Percentiles rank a stretch among this genome's conserved stretches.
These are phyloP conservation scores for Erebia aethiops DNA, from an alignment of 2,888 invertebrate species.

Conservation along the genomic window DNA sequence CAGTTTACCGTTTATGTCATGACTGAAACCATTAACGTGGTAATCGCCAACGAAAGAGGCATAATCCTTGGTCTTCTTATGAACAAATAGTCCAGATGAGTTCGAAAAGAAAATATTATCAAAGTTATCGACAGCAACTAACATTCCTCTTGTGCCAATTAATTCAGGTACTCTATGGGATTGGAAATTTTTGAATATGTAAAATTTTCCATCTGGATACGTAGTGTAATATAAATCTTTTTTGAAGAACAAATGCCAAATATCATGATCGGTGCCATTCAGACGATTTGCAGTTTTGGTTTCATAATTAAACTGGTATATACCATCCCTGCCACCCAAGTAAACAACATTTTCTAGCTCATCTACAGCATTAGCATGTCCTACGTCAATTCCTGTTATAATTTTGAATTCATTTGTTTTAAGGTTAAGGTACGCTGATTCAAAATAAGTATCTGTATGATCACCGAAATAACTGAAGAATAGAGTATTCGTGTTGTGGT, in stretches of 20 bases:
- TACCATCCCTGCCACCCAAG: constrained; percentile 62
- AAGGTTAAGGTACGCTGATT: constrained; percentile 57
- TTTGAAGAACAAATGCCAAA: constrained; percentile 71
- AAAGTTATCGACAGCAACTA: constrained; percentile 43
- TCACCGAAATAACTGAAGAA: constrained; percentile 60
- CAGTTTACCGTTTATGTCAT: constrained; percentile 46
- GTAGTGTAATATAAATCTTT: constrained; percentile 61
- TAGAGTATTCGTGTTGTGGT: constrained; percentile 60
- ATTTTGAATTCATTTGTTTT: constrained; percentile 53
- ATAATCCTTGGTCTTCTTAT: constrained; percentile 32
- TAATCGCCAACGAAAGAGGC: constrained; percentile 42
- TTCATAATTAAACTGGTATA: constrained; percentile 58
- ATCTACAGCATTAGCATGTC: constrained; percentile 64
- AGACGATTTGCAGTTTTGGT: constrained; percentile 51
- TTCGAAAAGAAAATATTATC: constrained; percentile 47
- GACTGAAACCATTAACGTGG: constrained; percentile 45
- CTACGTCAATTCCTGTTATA: constrained; percentile 54
- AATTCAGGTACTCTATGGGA: constrained; percentile 42
- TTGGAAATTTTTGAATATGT: constrained; percentile 39
- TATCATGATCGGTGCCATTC: constrained; percentile 48
- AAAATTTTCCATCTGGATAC: constrained; percentile 47
- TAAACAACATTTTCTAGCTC: constrained; percentile 52
- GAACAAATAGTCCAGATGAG: constrained; percentile 35
- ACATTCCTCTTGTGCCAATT: constrained; percentile 41
- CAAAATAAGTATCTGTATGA: constrained; percentile 44